Conservation (phyloP, 2,113 vertebrate genomes). For the Cryptotis parvus region DNA sequence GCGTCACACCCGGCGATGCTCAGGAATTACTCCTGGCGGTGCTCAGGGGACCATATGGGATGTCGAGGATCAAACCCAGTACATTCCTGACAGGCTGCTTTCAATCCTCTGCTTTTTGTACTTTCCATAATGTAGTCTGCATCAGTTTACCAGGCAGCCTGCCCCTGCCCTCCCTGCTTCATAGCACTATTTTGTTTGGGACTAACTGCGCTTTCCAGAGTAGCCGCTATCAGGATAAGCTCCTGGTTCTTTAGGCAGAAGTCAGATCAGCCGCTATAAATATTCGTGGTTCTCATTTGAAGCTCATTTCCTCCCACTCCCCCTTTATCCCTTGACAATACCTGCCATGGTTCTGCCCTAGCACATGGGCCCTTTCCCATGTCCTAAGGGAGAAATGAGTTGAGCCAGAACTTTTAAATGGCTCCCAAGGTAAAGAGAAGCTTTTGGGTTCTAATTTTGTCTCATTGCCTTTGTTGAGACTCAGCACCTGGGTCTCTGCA, state of each 20-base stretch:
- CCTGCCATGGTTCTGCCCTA: background rate
- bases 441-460: background rate
- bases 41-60: no score
- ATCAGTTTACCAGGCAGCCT: background rate
- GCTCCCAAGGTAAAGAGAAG: background rate
- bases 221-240: background rate
- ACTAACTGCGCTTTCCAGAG: background rate
- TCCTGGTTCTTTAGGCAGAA: background rate
- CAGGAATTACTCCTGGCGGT: no score
- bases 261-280: accelerated
- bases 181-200: background rate
- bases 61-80: no score
- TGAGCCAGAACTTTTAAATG: background rate
- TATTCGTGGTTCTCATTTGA: background rate
- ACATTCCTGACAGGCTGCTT: background rate
- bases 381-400: background rate
- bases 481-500: background rate
- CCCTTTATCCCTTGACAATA: background rate
- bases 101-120: background rate
- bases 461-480: background rate
- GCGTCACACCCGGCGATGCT: no score
- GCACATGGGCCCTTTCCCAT: background rate
- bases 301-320: background rate
- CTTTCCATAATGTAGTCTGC: background rate
- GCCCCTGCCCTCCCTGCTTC: background rate